A percentile compares a stretch with the other conserved stretches of the same genome.
Evolutionary conservation across 2,888 invertebrate genomes (phyloP).

Genomic region (Drosophila sordidula): DNA sequence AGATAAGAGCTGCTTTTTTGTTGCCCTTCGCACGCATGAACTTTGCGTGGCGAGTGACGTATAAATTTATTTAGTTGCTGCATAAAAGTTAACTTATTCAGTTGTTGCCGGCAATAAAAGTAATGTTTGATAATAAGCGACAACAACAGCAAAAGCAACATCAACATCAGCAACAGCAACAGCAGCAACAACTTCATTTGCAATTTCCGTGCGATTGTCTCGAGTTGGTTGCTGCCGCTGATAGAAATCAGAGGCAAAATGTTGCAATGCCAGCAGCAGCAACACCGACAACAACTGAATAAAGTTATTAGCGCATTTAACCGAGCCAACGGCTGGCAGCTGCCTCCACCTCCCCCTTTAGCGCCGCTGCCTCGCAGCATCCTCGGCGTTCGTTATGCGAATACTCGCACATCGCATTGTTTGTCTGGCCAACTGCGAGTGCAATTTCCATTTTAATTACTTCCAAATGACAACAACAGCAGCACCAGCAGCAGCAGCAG

Average conservation of each 20-base stretch:
- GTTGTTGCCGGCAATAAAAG: slow-evolving; percentile 52
- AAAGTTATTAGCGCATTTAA: slow-evolving; percentile 81
- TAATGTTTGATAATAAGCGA: slow-evolving; percentile 59
- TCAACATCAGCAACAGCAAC: slow-evolving; percentile 15
- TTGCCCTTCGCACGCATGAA: slow-evolving; percentile 76
- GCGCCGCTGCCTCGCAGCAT: slow-evolving; percentile 30
- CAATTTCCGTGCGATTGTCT: slow-evolving; percentile 80
- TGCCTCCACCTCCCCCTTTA: slow-evolving; percentile 2
- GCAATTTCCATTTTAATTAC: slow-evolving; percentile 81
- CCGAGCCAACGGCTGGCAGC: slow-evolving; percentile 65
- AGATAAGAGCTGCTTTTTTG: slow-evolving; percentile 56
- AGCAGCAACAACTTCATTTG: slow-evolving; percentile 71
- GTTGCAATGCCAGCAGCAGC: slow-evolving; percentile 64
- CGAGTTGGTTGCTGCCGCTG: slow-evolving; percentile 43
- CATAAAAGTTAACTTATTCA: slow-evolving; percentile 45
- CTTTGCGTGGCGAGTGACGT: slow-evolving; percentile 49
- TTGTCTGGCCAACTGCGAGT: slow-evolving; percentile 63
- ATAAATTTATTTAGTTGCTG: slow-evolving; percentile 53
- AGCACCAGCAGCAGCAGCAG: slow-evolving; percentile 27
- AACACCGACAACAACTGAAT: slow-evolving; percentile 66
- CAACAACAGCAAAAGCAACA: slow-evolving; percentile 23
- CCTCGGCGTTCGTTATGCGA: slow-evolving; percentile 52
- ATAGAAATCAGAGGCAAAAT: slow-evolving; percentile 74
- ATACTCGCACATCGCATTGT: slow-evolving; percentile 45
- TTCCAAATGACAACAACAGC: slow-evolving; percentile 60